Conservation (phyloP, 2,888 invertebrate genomes). For the Ormyrus rosae region DNA sequence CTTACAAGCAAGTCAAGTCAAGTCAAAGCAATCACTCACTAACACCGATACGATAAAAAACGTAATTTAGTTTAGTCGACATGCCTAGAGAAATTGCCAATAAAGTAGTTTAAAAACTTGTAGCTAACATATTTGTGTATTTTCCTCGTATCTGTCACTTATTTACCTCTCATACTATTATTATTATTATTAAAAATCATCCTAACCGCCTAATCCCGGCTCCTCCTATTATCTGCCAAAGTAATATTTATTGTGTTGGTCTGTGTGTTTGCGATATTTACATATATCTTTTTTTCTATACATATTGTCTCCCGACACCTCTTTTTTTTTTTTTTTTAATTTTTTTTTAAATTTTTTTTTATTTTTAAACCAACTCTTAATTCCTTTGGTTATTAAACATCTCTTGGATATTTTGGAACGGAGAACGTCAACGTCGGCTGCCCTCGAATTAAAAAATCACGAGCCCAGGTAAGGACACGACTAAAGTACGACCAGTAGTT, state of each 20-base stretch:
- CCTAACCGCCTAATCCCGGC: conserved; percentile 25
- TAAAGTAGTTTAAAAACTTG: conserved; percentile 76
- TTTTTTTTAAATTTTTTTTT: conserved; percentile 35
- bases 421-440: conserved; percentile 20
- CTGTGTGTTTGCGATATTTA: conserved; percentile 61
- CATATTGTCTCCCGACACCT: conserved; percentile 34
- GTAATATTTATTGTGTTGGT: conserved; percentile 64
- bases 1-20: conserved; percentile 63
- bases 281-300: conserved; percentile 54
- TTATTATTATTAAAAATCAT: conserved; percentile 46
- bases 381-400: conserved; percentile 40
- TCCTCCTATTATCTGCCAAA: conserved; percentile 62
- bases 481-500: conserved; percentile 51
- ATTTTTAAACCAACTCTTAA: not conserved
- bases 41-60: conserved; percentile 68
- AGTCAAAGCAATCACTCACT: conserved; percentile 64
- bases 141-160: conserved; percentile 70
- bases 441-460: conserved; percentile 14
- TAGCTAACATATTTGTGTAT: conserved; percentile 76
- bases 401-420: conserved; percentile 26
- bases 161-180: conserved; percentile 59
- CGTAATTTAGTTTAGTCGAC: conserved; percentile 74
- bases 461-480: conserved; percentile 51
- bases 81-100: conserved; percentile 76
- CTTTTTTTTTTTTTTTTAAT: conserved; percentile 28